Percentiles rank a stretch among this genome's conserved stretches.
Evolutionary conservation across 2,797 vertebrate genomes (phyloP).

Genomic region (Lepilemur septentrionalis): DNA sequence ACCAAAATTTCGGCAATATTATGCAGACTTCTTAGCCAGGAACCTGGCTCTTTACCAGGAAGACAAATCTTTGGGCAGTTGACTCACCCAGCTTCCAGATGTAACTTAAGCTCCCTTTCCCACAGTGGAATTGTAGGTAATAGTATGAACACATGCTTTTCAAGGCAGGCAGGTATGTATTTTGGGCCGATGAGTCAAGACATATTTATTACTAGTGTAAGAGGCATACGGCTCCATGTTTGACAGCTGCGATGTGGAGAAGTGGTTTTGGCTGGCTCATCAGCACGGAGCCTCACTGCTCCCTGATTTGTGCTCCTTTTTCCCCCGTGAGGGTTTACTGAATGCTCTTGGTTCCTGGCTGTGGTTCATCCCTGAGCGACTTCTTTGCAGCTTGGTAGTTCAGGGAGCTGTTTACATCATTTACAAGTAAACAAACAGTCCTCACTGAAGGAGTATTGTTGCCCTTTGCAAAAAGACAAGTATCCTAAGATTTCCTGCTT

Average conservation of each 20-base stretch:
- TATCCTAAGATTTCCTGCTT: not conserved
- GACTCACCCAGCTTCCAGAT: constrained; percentile 77
- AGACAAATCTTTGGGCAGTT: constrained; percentile 74
- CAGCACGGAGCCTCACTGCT: not conserved
- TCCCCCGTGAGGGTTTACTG: not conserved
- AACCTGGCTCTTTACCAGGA: constrained; percentile 78
- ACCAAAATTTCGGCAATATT: constrained; percentile 66
- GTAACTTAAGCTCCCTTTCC: constrained; percentile 76
- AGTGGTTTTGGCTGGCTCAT: not conserved
- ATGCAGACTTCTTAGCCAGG: constrained; percentile 68
- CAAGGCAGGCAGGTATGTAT: constrained; percentile 63
- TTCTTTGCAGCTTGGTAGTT: not conserved
- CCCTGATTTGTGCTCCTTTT: not conserved
- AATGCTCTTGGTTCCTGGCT: not conserved
- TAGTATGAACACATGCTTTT: constrained; percentile 63
- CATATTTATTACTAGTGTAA: constrained; percentile 8
- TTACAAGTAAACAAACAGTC: not conserved
- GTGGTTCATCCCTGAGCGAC: not conserved
- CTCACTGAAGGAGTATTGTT: not conserved
- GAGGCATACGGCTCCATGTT: not conserved
- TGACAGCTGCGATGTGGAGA: not conserved
- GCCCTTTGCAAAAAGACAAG: not conserved
- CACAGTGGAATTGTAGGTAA: constrained; percentile 68
- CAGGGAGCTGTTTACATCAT: not conserved
- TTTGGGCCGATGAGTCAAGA: constrained; percentile 77